Evolutionary conservation across 1,140 invertebrate genomes (phyloP), one percentile per base, ranked within the genome.

Genomic region (Musca vetustissima): DNA sequence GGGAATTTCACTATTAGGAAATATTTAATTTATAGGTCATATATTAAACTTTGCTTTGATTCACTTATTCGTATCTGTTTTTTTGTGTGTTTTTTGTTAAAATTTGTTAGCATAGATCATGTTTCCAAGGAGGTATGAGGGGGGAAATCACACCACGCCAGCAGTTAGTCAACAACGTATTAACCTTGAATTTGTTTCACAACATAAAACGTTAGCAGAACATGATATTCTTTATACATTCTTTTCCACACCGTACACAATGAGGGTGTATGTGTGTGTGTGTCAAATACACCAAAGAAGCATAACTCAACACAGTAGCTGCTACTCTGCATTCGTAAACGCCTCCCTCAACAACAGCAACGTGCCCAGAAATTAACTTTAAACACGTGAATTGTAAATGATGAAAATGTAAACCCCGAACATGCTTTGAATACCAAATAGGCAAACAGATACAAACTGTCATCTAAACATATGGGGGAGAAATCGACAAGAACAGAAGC

Each of bases 341-440:
- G 28, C 22, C 14, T 22, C 24, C 53, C 11, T 28, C 53, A 2
- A 28, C 53, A 6, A 57, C 4, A 6, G 36, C 6, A 43, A 43
- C 36, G 36, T 43, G 36, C 36, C 4, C 36, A 43, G 36, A 57
- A 19, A 36, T 36, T n/a, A 43, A 13, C 57, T 61, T 61, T 36
- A 61, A 43, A 36, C 57, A 61, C 57, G 57, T 61, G 57, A 61
- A 61, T 43, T 19, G 57, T 19, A 61, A 61, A 61, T 61, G 28
- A 28, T 61, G 53, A 55, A 55, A 55, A 61, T 43, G 36, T 43
- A 57, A 57, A 57, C 24, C 24, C 22, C 24, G 25, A 28, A 57
- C 28, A 32, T 61, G 57, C 36, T 8, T 22, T 61, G 57, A 61
- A 61, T 61, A 17, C 43, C 19, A 61, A 61, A 21, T 28, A 57